These are phyloP conservation scores for Cataglyphis cursor DNA, from an alignment of 2,888 invertebrate genomes.

Conservation along the genomic window DNA sequence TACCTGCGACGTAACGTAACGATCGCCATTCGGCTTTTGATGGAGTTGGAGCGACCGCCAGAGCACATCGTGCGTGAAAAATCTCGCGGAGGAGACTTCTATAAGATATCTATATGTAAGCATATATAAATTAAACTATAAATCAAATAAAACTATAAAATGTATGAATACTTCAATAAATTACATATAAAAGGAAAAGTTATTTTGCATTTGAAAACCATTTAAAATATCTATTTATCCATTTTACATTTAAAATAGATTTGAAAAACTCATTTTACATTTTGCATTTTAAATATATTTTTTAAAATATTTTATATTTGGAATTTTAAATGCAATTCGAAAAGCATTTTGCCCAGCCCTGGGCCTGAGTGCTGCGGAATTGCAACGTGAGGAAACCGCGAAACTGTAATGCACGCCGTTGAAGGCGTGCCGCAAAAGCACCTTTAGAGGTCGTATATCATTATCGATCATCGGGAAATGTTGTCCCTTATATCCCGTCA, in stretches of 20 bases:
- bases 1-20: constrained; percentile 57
- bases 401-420: background rate
- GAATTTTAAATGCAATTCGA: no score
- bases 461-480: constrained; percentile 16
- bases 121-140: no score
- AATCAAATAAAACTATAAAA: no score
- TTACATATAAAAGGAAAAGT: no score
- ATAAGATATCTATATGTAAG: background rate
- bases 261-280: no score
- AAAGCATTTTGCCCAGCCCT: no score
- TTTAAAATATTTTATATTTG: no score
- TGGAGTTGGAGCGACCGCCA: background rate
- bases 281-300: no score
- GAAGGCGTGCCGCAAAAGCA: background rate
- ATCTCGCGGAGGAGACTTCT: constrained; percentile 32
- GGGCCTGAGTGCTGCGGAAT: background rate
- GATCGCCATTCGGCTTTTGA: constrained; percentile 33
- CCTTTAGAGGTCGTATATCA: constrained; percentile 10
- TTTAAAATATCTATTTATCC: no score
- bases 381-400: constrained; percentile 18
- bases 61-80: constrained; percentile 49
- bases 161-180: no score
- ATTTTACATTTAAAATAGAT: no score
- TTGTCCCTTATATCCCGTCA: constrained; percentile 45
- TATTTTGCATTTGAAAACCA: no score